Conservation (phyloP, 1,140 invertebrate genomes). For the Caenorhabditis inopinata region DNA sequence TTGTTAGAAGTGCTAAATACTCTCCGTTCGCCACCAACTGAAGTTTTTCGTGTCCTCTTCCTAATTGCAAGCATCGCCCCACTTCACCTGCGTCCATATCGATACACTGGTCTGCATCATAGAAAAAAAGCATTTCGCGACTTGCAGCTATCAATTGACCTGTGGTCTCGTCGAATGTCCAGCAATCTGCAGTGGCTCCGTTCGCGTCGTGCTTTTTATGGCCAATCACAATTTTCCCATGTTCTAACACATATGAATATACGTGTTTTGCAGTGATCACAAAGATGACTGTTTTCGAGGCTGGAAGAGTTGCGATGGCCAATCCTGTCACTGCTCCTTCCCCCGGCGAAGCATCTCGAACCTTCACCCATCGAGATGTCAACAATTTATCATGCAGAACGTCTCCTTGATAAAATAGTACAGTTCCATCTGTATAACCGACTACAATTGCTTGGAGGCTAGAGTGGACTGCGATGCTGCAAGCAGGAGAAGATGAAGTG, state of each 20-base stretch:
- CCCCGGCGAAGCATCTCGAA: slow-evolving; percentile 41
- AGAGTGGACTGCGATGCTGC: not conserved
- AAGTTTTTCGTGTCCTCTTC: slow-evolving; percentile 55
- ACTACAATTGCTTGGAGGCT: slow-evolving; percentile 16
- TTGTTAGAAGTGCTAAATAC: slow-evolving; percentile 57
- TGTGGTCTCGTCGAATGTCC: slow-evolving; percentile 41
- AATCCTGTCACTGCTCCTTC: slow-evolving; percentile 52
- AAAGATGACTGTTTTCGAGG: slow-evolving; percentile 50
- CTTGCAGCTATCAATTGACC: slow-evolving; percentile 36
- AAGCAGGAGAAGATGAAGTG: slow-evolving; percentile 37
- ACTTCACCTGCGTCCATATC: slow-evolving; percentile 52
- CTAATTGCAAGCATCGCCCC: slow-evolving; percentile 55
- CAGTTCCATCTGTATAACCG: slow-evolving; percentile 54
- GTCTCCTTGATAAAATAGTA: slow-evolving; percentile 53
- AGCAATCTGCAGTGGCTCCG: slow-evolving; percentile 46
- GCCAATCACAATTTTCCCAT: slow-evolving; percentile 1
- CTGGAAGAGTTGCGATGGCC: slow-evolving; percentile 28
- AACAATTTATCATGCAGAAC: slow-evolving; percentile 46
- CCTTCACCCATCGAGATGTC: slow-evolving; percentile 35
- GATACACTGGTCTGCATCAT: slow-evolving; percentile 55
- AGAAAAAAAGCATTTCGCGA: slow-evolving; percentile 62
- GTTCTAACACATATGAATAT: slow-evolving; percentile 49
- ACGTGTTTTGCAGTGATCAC: slow-evolving; percentile 51
- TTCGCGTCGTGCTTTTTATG: slow-evolving; percentile 51
- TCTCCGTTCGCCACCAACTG: slow-evolving; percentile 53